Evolutionary conservation across 2,888 invertebrate species (phyloP), one percentile per base, ranked within the genome.

Genomic region (Syrphus vitripennis): DNA sequence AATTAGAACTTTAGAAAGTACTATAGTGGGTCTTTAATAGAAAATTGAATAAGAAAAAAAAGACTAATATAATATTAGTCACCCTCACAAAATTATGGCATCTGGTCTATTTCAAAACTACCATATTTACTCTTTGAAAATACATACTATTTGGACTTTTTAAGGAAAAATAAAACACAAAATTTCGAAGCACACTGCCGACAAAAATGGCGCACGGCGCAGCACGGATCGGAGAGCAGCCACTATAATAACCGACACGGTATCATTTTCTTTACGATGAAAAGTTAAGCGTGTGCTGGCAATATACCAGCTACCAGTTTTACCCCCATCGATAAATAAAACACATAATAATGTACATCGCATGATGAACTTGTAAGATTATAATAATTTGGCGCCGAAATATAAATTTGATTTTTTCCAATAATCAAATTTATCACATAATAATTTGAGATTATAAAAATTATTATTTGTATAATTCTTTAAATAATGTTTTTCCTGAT

Each of bases 71-170:
- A 24, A 10, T 21, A 76, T 82, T 71, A 82, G 82, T 82, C 82
- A 82, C 57, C 37, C 71, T 24, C 59, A 53, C 24, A 70, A 55
- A 69, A 82, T 48, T 57, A 57, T 71, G 79, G 57, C 82, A 82
- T 82, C 76, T 82, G 82, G 82, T 82, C 57, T 67, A 65, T 71
- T 82, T 82, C 76, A 76, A 82, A n/a, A 71, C 55, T 21, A 55
- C 45, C 55, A 65, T 67, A 67, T 31, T 48, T 16, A 16, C 55
- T 74, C 63, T 14, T 63, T 12, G 42, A 61, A 24, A 61, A 61
- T 29, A 9, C 63, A 53, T 24, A n/a, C 4, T 24, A 42, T 75
- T 53, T 21, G 65, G 42, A 45, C 40, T 53, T 65, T 1, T 53
- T 40, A 42, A 10, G 40, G 26, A 16, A 6, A 45, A 9, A 24